Conservation (phyloP, 37 sponge, comb jelly and placozoan genomes). For the Diacarnus erythraeanus region DNA sequence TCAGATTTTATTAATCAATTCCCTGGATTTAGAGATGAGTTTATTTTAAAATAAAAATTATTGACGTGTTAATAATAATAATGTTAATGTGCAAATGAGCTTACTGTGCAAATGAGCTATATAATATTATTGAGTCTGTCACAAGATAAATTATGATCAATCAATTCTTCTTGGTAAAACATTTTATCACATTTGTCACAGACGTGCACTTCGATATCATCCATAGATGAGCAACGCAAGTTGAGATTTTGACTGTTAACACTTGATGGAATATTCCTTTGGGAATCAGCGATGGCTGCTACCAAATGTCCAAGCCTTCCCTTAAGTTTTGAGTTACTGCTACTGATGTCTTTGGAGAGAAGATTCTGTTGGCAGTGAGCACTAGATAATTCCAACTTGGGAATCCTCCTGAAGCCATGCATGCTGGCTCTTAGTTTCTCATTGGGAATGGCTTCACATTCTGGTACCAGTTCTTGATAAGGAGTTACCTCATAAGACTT, state of each 20-base stretch:
- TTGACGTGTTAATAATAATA: too few species aligned
- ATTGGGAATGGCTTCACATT: too few species aligned
- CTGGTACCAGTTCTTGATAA: too few species aligned
- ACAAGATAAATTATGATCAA: background rate
- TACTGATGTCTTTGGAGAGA: background rate
- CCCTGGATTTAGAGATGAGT: slow-evolving; percentile 59
- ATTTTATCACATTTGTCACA: slow-evolving; percentile 28
- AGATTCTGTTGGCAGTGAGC: too few species aligned
- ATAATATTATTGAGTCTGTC: background rate
- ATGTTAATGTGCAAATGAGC: too few species aligned
- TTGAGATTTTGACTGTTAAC: background rate
- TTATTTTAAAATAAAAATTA: slow-evolving; percentile 25
- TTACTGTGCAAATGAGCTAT: too few species aligned
- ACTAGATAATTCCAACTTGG: too few species aligned
- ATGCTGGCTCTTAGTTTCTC: too few species aligned
- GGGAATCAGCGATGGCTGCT: slow-evolving; percentile 41
- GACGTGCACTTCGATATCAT: background rate
- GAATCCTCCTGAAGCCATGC: too few species aligned
- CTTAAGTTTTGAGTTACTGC: background rate
- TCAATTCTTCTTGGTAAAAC: slow-evolving; percentile 5
- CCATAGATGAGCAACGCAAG: background rate
- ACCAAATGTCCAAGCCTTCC: slow-evolving; percentile 38
- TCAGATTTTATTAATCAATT: slow-evolving; percentile 67
- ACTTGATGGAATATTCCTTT: background rate
- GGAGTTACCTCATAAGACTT: too few species aligned